Conservation (phyloP, 2,888 invertebrate genomes). For the Euplexia lucipara region DNA sequence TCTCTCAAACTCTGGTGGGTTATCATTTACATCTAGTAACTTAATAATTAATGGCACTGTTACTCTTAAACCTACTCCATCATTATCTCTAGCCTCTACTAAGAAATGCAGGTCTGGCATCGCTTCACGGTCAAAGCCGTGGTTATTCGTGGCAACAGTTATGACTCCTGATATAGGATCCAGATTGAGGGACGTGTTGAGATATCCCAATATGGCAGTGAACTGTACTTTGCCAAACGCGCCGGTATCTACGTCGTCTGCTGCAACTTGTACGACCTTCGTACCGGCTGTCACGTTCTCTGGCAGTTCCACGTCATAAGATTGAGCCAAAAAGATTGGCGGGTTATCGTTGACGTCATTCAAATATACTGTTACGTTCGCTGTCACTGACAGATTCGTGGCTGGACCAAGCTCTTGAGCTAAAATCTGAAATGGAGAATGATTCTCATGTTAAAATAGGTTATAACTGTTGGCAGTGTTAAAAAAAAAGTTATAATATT, state of each 20-base stretch:
- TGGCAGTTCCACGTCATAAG: conserved; percentile 94
- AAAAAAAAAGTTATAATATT: neutral
- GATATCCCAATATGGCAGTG: conserved; percentile 94
- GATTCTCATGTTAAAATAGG: neutral
- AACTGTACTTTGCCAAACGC: conserved; percentile 95
- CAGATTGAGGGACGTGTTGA: conserved; percentile 95
- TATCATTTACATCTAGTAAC: conserved; percentile 96
- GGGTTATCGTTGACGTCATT: conserved; percentile 97
- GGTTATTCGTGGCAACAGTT: conserved; percentile 94
- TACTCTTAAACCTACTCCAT: conserved; percentile 95
- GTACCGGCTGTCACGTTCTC: conserved; percentile 95
- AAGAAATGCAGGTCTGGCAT: conserved; percentile 94
- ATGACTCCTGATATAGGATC: conserved; percentile 95
- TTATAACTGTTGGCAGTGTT: too few relatives aligned
- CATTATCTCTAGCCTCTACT: conserved; percentile 97
- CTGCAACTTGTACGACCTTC: conserved; percentile 94
- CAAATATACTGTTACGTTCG: conserved; percentile 95
- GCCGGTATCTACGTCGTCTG: conserved; percentile 95
- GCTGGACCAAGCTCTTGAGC: conserved; percentile 95
- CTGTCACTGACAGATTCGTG: conserved; percentile 93
- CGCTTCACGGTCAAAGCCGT: conserved; percentile 96
- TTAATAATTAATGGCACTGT: conserved; percentile 94
- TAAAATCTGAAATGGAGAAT: conserved; percentile 90
- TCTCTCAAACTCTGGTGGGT: conserved; percentile 96
- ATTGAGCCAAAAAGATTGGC: conserved; percentile 94